A percentile compares a stretch with the other conserved stretches of the same genome.
phyloP scores from a whole-genome alignment of 1,140 invertebrate genomes.

The Trichonephila clavata region DNA sequence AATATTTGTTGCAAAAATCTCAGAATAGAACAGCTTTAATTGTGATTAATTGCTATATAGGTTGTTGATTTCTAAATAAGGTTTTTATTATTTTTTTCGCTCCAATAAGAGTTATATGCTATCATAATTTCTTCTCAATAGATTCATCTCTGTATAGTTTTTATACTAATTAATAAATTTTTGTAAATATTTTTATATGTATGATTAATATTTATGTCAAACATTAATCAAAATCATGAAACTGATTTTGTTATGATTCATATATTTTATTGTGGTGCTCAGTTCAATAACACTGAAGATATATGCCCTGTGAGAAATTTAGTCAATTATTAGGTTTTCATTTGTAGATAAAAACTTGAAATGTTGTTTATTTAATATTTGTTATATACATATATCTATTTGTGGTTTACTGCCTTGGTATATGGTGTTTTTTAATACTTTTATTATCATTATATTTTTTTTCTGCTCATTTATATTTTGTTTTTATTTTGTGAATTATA shows the following conservation, averaged over 20 bases:
- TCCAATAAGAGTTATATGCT: no score
- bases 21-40: no score
- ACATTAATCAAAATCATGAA: not conserved
- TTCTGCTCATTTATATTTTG: not conserved
- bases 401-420: not conserved
- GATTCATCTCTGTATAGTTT: not conserved
- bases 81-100: not conserved
- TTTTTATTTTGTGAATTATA: not conserved
- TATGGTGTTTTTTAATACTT: not conserved
- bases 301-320: not conserved
- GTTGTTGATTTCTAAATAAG: not conserved
- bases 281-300: not conserved
- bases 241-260: not conserved
- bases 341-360: not conserved
- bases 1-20: no score
- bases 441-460: not conserved
- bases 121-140: not conserved
- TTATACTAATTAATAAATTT: not conserved
- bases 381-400: not conserved
- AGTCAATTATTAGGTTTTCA: not conserved
- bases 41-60: not conserved
- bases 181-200: constrained; percentile 4
- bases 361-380: constrained; percentile 10
- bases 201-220: not conserved
- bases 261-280: not conserved